Evolutionary conservation across 2,797 vertebrate species (phyloP).

Genomic region (Varecia variegata): DNA sequence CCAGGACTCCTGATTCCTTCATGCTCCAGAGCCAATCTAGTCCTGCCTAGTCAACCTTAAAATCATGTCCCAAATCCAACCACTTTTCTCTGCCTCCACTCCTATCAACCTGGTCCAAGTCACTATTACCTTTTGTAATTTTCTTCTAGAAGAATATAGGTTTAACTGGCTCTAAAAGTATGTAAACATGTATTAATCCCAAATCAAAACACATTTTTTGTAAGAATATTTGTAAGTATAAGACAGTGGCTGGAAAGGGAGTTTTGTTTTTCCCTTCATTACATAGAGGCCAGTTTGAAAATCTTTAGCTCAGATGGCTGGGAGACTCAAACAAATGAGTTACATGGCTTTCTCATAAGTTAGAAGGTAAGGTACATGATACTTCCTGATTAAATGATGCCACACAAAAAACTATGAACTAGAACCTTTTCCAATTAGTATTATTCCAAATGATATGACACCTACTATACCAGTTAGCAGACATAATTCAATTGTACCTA

Average conservation of each 20-base stretch:
- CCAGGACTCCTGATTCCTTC: neutral
- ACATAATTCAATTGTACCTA: neutral
- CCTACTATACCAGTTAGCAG: neutral
- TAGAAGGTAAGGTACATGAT: neutral
- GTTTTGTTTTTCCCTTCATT: neutral
- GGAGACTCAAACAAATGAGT: neutral
- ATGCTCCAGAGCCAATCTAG: neutral
- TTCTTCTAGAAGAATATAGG: constrained; percentile 6
- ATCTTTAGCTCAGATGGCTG: neutral
- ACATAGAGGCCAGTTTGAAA: neutral
- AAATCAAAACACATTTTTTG: neutral
- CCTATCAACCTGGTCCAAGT: neutral
- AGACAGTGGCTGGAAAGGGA: neutral
- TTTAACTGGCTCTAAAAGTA: constrained; percentile 2
- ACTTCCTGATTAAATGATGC: neutral
- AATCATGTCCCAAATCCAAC: constrained; percentile 14
- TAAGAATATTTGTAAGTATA: neutral
- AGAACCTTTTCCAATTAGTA: neutral
- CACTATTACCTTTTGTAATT: neutral
- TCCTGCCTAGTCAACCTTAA: neutral
- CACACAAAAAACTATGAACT: neutral
- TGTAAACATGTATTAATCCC: neutral
- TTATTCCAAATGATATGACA: neutral
- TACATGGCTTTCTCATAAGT: neutral
- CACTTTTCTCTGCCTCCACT: neutral